phyloP scores from a whole-genome alignment of 2,113 vertebrate genomes.

The Pagrus major region DNA sequence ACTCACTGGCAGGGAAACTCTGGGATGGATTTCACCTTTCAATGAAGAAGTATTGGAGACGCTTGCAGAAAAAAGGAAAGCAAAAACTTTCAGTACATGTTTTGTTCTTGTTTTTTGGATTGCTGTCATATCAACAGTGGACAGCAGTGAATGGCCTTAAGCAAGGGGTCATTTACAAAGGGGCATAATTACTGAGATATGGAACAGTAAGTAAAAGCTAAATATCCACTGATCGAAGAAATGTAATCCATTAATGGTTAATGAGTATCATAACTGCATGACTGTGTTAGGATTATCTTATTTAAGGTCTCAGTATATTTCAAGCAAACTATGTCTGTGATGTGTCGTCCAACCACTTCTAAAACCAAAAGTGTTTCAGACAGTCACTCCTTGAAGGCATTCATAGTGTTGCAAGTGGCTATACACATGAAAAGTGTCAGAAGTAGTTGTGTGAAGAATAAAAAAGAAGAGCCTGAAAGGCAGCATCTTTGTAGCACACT shows the following conservation, averaged over 20 bases:
- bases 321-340: not conserved
- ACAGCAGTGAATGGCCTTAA: not conserved
- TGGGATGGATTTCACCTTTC: constrained; percentile 30
- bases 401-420: not conserved
- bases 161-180: not conserved
- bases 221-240: not conserved
- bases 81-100: not conserved
- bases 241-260: not conserved
- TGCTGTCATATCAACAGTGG: not conserved
- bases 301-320: no score
- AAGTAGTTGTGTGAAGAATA: not conserved
- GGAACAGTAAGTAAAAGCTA: not conserved
- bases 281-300: not conserved
- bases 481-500: no score
- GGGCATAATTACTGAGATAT: not conserved
- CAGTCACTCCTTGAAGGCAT: not conserved
- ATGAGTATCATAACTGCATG: not conserved
- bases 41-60: constrained; percentile 20
- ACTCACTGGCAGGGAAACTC: constrained; percentile 41
- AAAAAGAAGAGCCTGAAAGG: not conserved
- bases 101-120: not conserved
- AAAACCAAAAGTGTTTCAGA: not conserved
- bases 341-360: not conserved
- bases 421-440: not conserved
- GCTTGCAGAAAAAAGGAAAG: not conserved